These are phyloP conservation scores for Bujurquina vittata DNA, from an alignment of 2,113 vertebrate genomes.

Conservation along the genomic window DNA sequence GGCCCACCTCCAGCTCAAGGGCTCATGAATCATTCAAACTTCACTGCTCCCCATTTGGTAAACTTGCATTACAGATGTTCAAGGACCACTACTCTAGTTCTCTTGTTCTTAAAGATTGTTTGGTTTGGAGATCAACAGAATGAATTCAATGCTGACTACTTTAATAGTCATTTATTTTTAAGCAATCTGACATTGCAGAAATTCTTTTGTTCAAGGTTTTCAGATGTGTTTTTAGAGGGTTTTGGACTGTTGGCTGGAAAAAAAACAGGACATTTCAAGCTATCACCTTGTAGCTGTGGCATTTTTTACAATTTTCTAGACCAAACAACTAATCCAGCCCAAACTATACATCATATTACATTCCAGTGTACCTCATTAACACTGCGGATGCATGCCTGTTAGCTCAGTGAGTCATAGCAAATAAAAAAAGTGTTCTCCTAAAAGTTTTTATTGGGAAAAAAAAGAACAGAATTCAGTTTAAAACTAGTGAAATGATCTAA, in stretches of 20 bases:
- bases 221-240: background rate
- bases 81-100: background rate
- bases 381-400: background rate
- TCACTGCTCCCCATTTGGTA: slow-evolving; percentile 12
- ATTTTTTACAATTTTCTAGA: background rate
- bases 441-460: background rate
- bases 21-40: slow-evolving; percentile 35
- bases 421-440: background rate
- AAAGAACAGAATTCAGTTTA: background rate
- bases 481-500: background rate
- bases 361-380: background rate
- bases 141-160: no score
- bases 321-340: background rate
- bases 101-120: background rate
- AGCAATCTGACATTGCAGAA: no score
- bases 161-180: no score
- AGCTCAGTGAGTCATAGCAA: background rate
- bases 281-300: background rate
- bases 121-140: no score
- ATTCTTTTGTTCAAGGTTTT: background rate
- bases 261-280: background rate
- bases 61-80: background rate
- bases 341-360: slow-evolving; percentile 1
- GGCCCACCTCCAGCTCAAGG: slow-evolving; percentile 13
- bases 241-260: background rate